Percentiles rank a stretch among this genome's conserved stretches.
These are phyloP conservation scores for Columba livia DNA, from an alignment of 2,113 vertebrate genomes.

Conservation along the genomic window DNA sequence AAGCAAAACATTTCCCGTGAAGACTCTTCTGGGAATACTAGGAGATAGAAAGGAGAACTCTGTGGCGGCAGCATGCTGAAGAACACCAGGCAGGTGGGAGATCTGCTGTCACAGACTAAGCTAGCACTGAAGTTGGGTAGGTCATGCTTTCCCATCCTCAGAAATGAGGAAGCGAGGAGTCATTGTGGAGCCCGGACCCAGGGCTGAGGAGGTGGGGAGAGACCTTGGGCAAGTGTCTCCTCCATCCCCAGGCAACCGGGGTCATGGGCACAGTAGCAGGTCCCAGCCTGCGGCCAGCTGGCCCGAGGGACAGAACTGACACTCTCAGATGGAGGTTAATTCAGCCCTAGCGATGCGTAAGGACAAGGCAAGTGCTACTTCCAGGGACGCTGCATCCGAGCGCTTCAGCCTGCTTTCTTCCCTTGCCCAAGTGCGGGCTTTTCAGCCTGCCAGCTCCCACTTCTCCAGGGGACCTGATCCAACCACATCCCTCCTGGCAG, in stretches of 20 bases:
- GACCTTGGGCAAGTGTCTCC: not conserved
- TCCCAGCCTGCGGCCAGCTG: not conserved
- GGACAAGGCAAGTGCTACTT: not conserved
- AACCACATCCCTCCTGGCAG: not conserved
- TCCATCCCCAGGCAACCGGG: not conserved
- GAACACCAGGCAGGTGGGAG: not conserved
- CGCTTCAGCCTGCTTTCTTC: not conserved
- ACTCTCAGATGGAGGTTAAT: not conserved
- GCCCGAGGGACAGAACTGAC: not conserved
- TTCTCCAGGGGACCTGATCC: not conserved
- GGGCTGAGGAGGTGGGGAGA: not conserved
- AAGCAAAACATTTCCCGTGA: not conserved
- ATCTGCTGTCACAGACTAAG: not conserved
- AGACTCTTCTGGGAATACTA: not conserved
- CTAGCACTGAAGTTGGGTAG: not conserved
- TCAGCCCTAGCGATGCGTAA: not conserved
- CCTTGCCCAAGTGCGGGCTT: not conserved
- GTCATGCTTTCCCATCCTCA: rapidly evolving
- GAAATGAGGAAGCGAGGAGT: not conserved
- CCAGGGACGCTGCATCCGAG: not conserved
- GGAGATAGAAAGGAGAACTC: not conserved
- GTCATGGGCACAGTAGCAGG: not conserved
- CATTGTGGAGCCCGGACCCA: rapidly evolving
- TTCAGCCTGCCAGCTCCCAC: not conserved
- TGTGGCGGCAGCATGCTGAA: not conserved